Percentiles rank a stretch among this genome's conserved stretches.
Conservation (phyloP, 2,888 invertebrate genomes). For the Sipha maydis region DNA sequence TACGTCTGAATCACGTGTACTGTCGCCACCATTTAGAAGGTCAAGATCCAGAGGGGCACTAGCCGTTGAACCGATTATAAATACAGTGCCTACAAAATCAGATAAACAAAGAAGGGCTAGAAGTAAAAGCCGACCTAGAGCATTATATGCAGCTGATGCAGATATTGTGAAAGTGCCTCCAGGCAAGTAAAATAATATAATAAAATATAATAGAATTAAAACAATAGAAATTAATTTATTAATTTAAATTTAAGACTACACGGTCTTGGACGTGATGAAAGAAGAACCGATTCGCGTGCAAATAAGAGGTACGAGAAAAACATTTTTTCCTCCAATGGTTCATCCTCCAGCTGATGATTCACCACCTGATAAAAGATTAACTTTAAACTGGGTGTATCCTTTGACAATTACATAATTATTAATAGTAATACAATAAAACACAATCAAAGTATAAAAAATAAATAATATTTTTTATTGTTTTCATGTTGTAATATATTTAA, state of each 20-base stretch:
- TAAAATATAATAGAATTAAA: neutral
- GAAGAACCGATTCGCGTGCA: slow-evolving; percentile 87
- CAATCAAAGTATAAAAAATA: neutral
- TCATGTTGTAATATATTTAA: too few species aligned
- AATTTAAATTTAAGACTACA: slow-evolving; percentile 74
- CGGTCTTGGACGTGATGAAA: slow-evolving; percentile 83
- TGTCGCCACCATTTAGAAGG: slow-evolving; percentile 74
- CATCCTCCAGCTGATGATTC: slow-evolving; percentile 85
- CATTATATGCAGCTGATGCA: slow-evolving; percentile 85
- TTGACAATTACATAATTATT: slow-evolving; percentile 64
- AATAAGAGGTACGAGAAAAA: slow-evolving; percentile 82
- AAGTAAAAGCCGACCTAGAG: slow-evolving; percentile 87
- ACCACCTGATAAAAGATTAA: slow-evolving; percentile 87
- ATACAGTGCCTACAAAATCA: slow-evolving; percentile 65
- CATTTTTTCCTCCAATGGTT: slow-evolving; percentile 88
- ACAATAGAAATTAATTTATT: slow-evolving; percentile 26
- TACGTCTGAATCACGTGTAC: slow-evolving; percentile 68
- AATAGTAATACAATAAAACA: neutral
- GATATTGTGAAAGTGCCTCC: slow-evolving; percentile 66
- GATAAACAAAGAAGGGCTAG: slow-evolving; percentile 75
- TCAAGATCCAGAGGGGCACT: slow-evolving; percentile 72
- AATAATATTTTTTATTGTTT: too few species aligned
- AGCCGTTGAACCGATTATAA: slow-evolving; percentile 65
- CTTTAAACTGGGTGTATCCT: slow-evolving; percentile 94
- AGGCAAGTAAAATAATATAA: slow-evolving; percentile 34